Percentiles rank a stretch among this genome's conserved stretches.
These are phyloP conservation scores for Melanostigma gelatinosum DNA, from an alignment of 2,113 vertebrate species.

Conservation along the genomic window DNA sequence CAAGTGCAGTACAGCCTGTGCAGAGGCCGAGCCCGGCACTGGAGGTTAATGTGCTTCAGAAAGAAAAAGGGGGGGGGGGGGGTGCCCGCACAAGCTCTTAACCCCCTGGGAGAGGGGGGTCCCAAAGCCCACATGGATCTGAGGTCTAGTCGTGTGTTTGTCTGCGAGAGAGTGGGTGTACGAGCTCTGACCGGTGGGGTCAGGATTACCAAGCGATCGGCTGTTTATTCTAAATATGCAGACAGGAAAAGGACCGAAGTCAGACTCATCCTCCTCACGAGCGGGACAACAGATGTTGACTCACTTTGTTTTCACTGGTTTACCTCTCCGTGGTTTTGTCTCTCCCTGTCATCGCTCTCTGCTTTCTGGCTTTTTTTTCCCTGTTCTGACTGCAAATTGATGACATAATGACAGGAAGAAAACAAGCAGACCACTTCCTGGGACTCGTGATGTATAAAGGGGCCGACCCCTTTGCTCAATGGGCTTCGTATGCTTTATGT, in stretches of 20 bases:
- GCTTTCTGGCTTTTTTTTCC: conserved; percentile 12
- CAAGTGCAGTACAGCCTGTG: conserved; percentile 20
- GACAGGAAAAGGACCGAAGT: conserved; percentile 32
- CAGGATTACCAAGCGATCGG: conserved; percentile 45
- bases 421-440: conserved; percentile 26
- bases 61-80: conserved; percentile 25
- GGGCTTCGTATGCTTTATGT: neutral
- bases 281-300: conserved; percentile 62
- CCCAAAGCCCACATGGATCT: conserved; percentile 28
- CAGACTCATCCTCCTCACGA: conserved; percentile 56
- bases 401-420: conserved; percentile 39
- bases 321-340: conserved; percentile 23
- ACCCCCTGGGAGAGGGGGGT: conserved; percentile 42
- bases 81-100: conserved; percentile 48
- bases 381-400: conserved; percentile 48
- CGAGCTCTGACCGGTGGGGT: neutral
- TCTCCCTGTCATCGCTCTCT: conserved; percentile 7
- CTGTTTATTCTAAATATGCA: conserved; percentile 55
- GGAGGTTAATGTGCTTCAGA: conserved; percentile 67
- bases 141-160: conserved; percentile 35
- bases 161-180: conserved; percentile 1
- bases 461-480: neutral
- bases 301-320: conserved; percentile 11
- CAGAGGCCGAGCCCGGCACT: conserved; percentile 2
- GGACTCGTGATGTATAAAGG: neutral